Evolutionary conservation across 2,797 vertebrate genomes (phyloP).

Genomic region (Falco berigora): DNA sequence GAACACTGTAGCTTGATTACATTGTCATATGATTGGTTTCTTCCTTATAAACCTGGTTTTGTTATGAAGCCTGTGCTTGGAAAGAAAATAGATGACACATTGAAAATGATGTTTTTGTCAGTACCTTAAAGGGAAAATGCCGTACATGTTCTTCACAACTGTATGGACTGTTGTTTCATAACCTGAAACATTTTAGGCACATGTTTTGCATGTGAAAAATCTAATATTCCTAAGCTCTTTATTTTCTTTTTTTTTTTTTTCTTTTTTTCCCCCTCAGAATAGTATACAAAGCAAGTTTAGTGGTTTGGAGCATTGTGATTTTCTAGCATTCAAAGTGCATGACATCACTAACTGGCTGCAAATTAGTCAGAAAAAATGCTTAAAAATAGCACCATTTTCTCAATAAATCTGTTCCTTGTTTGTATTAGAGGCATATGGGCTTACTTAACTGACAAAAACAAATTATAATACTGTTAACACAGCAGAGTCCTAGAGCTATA

Average conservation of each 20-base stretch:
- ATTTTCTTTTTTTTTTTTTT: no score
- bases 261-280: no score
- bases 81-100: neutral
- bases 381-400: neutral
- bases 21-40: neutral
- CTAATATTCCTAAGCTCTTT: neutral
- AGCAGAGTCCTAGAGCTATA: neutral
- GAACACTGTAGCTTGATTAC: neutral
- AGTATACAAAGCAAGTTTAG: neutral
- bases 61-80: neutral
- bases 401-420: neutral
- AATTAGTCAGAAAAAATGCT: conserved; percentile 1
- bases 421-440: conserved; percentile 3
- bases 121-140: neutral
- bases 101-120: neutral
- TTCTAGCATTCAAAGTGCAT: neutral
- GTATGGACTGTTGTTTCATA: neutral
- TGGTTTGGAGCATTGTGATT: neutral
- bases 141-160: accelerated
- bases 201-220: neutral
- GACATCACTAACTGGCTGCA: conserved; percentile 30
- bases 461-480: neutral
- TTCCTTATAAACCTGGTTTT: neutral
- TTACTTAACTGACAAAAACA: neutral
- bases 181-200: neutral